Evolutionary conservation across 2,797 vertebrate genomes (phyloP).

Genomic region (Bradypodion ventrale): DNA sequence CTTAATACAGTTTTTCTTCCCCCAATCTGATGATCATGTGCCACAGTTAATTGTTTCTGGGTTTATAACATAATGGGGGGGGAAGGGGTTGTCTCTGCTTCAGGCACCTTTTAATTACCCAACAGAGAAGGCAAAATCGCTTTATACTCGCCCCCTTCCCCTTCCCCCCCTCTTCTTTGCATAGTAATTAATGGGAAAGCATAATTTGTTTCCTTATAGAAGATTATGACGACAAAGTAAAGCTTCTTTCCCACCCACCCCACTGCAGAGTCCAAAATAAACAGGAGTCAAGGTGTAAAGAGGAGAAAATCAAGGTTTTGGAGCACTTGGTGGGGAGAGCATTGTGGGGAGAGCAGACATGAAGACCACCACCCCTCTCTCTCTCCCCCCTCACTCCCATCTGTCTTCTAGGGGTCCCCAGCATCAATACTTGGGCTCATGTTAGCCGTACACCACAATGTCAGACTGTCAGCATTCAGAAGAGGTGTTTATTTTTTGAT

Average conservation of each 20-base stretch:
- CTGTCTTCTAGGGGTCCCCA: too few species aligned
- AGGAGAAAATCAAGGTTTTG: too few species aligned
- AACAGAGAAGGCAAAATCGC: conserved; percentile 66
- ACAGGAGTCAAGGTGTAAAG: neutral
- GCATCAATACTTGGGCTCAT: too few species aligned
- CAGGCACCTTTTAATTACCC: conserved; percentile 75
- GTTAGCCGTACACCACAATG: too few species aligned
- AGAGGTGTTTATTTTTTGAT: too few species aligned
- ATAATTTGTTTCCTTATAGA: conserved; percentile 42
- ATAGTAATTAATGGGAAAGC: conserved; percentile 43
- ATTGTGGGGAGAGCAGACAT: too few species aligned
- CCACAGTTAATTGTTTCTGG: conserved; percentile 76
- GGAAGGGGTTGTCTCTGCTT: conserved; percentile 69
- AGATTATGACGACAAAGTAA: neutral
- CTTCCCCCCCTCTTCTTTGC: conserved; percentile 26
- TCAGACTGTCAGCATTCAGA: too few species aligned
- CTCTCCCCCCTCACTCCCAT: too few species aligned
- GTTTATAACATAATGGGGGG: conserved; percentile 75
- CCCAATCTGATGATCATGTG: conserved; percentile 73
- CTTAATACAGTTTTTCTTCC: conserved; percentile 71
- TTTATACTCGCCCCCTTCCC: conserved; percentile 33
- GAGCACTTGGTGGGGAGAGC: neutral
- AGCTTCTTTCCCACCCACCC: neutral
- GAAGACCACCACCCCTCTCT: too few species aligned
- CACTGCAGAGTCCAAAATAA: neutral